Percentiles rank a stretch among this genome's conserved stretches.
Evolutionary conservation across 2,113 vertebrate species (phyloP).

Genomic region (Corythornis madagascariensis): DNA sequence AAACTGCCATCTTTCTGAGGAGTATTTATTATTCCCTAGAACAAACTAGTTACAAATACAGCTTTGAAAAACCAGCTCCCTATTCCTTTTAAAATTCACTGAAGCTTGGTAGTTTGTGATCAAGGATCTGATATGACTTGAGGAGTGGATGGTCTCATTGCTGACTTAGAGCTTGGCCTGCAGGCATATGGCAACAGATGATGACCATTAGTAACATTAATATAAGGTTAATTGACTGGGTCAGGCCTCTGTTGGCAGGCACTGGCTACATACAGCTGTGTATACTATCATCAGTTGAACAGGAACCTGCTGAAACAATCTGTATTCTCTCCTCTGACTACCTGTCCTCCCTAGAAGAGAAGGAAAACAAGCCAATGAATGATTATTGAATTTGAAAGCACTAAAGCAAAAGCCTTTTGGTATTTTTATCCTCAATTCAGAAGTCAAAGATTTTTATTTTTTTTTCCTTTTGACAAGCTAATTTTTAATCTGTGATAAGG

Average conservation of each 20-base stretch:
- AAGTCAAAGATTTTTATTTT: not conserved
- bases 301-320: slow-evolving; percentile 47
- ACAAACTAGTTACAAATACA: not conserved
- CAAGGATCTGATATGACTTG: not conserved
- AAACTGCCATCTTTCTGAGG: not conserved
- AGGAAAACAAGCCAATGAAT: slow-evolving; percentile 26
- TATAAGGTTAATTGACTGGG: slow-evolving; percentile 68
- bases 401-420: not conserved
- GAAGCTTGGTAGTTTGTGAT: not conserved
- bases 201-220: slow-evolving; percentile 54
- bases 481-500: not conserved
- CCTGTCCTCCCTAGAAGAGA: slow-evolving; percentile 35
- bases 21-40: not conserved
- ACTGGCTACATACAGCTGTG: slow-evolving; percentile 55
- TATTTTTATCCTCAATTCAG: slow-evolving; percentile 14
- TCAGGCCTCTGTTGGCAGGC: slow-evolving; percentile 58
- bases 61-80: not conserved
- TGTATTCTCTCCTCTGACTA: slow-evolving; percentile 41
- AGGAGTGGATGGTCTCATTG: not conserved
- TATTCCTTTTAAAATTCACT: not conserved
- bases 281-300: slow-evolving; percentile 46
- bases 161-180: not conserved
- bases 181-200: slow-evolving; percentile 61
- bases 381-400: slow-evolving; percentile 9
- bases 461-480: not conserved